These are phyloP conservation scores for Branchipolynoe longqiensis DNA, from an alignment of 2,888 invertebrate species.

Conservation along the genomic window DNA sequence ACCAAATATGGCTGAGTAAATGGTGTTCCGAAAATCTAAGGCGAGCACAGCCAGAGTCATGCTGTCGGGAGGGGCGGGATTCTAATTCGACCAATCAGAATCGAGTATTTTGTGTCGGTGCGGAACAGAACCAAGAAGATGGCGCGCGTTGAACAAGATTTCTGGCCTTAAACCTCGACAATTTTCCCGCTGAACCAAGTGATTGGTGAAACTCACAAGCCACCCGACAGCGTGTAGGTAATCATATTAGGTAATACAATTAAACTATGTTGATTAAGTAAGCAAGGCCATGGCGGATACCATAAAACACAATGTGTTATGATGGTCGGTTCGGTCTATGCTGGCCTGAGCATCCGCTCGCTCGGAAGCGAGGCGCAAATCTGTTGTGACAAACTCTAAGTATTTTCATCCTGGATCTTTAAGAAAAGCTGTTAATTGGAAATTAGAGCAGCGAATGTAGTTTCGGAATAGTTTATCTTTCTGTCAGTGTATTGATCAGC, in stretches of 20 bases:
- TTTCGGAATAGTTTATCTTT: background rate
- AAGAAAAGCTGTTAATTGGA: background rate
- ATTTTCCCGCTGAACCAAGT: constrained; percentile 50
- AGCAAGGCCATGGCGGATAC: background rate
- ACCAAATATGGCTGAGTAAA: constrained; percentile 26
- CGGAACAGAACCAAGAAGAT: constrained; percentile 45
- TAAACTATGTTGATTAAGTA: background rate
- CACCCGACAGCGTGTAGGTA: constrained; percentile 15
- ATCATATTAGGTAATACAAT: constrained; percentile 33
- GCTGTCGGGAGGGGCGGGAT: constrained; percentile 55
- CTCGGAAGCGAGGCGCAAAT: constrained; percentile 37
- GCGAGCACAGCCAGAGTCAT: background rate
- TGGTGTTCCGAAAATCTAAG: background rate
- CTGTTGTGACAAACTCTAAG: background rate
- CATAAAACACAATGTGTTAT: constrained; percentile 43
- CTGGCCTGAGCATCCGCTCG: background rate
- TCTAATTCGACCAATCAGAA: constrained; percentile 48
- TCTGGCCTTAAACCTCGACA: background rate
- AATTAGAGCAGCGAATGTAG: background rate
- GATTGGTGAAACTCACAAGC: background rate
- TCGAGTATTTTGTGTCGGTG: background rate
- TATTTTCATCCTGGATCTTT: background rate
- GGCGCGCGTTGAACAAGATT: constrained; percentile 55
- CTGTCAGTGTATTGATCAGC: background rate
- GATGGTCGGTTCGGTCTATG: constrained; percentile 1